Conservation (phyloP, 2,888 invertebrate species). For the Tipula confusa region DNA sequence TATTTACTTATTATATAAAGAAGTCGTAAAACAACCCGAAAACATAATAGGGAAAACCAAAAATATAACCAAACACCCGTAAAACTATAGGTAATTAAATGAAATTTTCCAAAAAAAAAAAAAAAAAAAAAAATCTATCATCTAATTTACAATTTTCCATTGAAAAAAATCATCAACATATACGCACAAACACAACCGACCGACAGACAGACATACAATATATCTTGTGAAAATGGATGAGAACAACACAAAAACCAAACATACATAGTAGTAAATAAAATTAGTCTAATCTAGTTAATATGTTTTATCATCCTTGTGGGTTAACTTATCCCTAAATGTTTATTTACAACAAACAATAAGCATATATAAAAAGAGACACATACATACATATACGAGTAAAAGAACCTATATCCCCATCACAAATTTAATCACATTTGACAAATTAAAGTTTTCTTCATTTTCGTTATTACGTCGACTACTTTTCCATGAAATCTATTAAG, state of each 20-base stretch:
- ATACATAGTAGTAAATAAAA: not conserved
- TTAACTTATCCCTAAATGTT: constrained; percentile 25
- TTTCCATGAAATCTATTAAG: not conserved
- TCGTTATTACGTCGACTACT: not conserved
- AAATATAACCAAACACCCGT: not conserved
- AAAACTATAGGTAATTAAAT: not conserved
- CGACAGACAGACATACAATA: not conserved
- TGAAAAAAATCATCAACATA: not conserved
- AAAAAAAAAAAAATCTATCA: no score
- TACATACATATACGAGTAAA: not conserved
- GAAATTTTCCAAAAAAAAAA: not conserved
- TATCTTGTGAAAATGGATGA: not conserved
- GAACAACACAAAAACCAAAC: not conserved
- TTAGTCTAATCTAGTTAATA: constrained; percentile 12
- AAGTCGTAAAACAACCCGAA: not conserved
- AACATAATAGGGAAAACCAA: not conserved
- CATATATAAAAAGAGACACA: not conserved
- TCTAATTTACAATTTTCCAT: constrained; percentile 9
- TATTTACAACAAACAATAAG: not conserved
- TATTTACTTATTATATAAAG: not conserved
- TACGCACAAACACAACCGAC: not conserved
- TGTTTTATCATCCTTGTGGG: constrained; percentile 20
- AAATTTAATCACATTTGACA: constrained; percentile 25
- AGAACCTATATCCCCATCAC: not conserved
- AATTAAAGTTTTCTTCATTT: constrained; percentile 17